Percentiles rank a stretch among this genome's conserved stretches.
These are phyloP conservation scores for Lasioglossum leucozonium DNA, from an alignment of 2,888 invertebrate genomes.

Conservation along the genomic window DNA sequence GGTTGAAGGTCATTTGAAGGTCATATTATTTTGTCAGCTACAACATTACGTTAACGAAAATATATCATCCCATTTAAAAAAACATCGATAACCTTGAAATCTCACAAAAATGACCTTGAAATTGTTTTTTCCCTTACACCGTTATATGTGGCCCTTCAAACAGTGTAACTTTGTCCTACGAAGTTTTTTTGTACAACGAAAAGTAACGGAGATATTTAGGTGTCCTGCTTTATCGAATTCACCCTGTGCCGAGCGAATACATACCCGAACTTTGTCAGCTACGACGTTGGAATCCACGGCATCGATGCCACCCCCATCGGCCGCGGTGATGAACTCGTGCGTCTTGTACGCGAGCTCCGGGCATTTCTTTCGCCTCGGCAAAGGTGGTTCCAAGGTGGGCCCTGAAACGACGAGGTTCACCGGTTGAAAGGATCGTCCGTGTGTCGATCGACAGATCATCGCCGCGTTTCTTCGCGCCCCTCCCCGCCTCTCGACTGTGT, in stretches of 20 bases:
- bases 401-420: slow-evolving; percentile 76
- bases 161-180: no score
- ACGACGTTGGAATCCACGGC: slow-evolving; percentile 87
- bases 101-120: no score
- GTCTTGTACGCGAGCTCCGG: slow-evolving; percentile 95
- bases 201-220: no score
- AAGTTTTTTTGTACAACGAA: no score
- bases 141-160: no score
- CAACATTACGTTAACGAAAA: no score
- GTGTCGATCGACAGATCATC: background rate
- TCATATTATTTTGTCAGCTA: no score
- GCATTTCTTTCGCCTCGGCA: slow-evolving; percentile 95
- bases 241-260: slow-evolving; percentile 25
- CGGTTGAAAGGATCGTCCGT: background rate
- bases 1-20: no score
- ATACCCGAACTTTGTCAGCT: slow-evolving; percentile 89
- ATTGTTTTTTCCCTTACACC: no score
- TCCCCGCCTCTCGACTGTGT: slow-evolving; percentile 30
- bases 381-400: slow-evolving; percentile 91
- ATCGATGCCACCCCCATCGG: slow-evolving; percentile 86
- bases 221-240: no score
- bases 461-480: background rate
- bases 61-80: no score
- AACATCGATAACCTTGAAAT: no score
- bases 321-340: slow-evolving; percentile 91